Evolutionary conservation across 1,140 invertebrate genomes (phyloP), one percentile per base, ranked within the genome.

Genomic region (Luehdorfia chinensis): DNA sequence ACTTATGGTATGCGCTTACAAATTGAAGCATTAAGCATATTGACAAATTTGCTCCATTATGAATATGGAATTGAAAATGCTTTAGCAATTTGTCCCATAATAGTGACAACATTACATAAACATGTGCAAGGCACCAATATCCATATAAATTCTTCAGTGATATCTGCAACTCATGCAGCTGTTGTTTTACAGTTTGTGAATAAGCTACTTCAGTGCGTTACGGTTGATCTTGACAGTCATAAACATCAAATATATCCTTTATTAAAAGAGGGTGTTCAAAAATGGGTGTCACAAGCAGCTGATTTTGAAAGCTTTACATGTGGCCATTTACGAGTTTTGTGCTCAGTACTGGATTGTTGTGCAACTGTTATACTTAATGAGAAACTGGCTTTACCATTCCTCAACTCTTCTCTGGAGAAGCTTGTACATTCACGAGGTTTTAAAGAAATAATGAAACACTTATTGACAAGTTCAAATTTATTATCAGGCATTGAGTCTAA

Each of bases 11-110:
- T 90, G 21, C 84, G 87, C 43, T 75, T 92, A 50, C 91, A 92
- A 72, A 90, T 89, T 7, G 91, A 92, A 83, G 75, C 88, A 9
- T 80, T 86, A 28, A 76, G 84, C 65, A 77, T 89, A 44, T 79
- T 87, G 61, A 78, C 83, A 18, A 77, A 87, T 36, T 60, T 88
- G 12, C 30, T 88, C 2, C 61, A 78, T 49, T 88, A 85, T 62
- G 66, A 73, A 12, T 47, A 88, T 44, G 77, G 69, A 2, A 37
- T 71, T 12, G 78, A 89, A 12, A 59, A 75, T 56, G 59, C 84
- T 21, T 50, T 62, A 45, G 58, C 69, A 23, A 39, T 89, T 9
- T 74, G 66, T 48, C 84, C 84, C 8, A 46, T 89, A 15, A 61
- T 90, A 46, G 47, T 87, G 1, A 87, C 75, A 52, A 61, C 80